Conservation (phyloP, 2,888 invertebrate species). For the Caenorhabditis drosophilae region DNA sequence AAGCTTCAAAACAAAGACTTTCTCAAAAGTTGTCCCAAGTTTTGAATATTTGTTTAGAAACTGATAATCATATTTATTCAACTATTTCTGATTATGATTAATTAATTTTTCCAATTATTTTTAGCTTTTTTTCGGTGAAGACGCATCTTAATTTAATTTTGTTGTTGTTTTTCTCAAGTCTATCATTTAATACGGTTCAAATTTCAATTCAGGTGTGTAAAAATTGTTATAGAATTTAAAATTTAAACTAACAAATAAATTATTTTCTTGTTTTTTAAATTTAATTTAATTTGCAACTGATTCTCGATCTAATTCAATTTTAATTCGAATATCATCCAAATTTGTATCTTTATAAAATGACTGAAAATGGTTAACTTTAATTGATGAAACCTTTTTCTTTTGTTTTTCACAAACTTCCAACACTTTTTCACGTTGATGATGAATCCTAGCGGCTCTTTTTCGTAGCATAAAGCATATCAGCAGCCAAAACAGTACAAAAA, state of each 20-base stretch:
- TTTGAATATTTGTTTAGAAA: constrained; percentile 47
- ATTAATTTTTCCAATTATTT: not conserved
- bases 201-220: too few species aligned
- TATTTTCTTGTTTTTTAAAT: not conserved
- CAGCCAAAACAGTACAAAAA: not conserved
- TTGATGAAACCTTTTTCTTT: not conserved
- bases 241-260: too few species aligned
- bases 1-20: constrained; percentile 30
- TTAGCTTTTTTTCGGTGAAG: not conserved
- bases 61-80: constrained; percentile 64
- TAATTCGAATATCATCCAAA: not conserved
- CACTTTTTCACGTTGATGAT: not conserved
- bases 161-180: constrained; percentile 1
- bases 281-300: not conserved
- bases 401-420: not conserved
- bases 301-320: constrained; percentile 1
- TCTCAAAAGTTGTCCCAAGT: constrained; percentile 46
- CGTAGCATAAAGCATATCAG: not conserved
- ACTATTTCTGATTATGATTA: constrained; percentile 53
- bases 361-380: not conserved
- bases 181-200: too few species aligned
- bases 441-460: not conserved
- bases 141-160: not conserved
- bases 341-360: not conserved
- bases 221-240: too few species aligned